Evolutionary conservation across 2,888 invertebrate genomes (phyloP).

Genomic region (Keiferia lycopersicella): DNA sequence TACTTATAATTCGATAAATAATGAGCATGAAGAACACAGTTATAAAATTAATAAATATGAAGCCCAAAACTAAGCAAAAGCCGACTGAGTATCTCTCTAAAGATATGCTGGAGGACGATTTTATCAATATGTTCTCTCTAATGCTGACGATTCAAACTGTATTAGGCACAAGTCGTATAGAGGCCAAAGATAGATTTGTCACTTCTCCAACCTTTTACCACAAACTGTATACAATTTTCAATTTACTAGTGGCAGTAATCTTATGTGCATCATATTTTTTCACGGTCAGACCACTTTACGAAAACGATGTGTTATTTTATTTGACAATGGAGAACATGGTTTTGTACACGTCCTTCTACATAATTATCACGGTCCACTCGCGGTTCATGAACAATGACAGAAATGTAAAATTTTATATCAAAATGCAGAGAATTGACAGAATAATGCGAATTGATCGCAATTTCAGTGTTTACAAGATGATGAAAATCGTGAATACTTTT

Average conservation of each 20-base stretch:
- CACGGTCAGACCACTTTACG: background rate
- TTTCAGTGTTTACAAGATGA: background rate
- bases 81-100: slow-evolving; percentile 50
- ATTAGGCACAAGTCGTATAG: slow-evolving; percentile 52
- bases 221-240: slow-evolving; percentile 44
- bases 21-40: background rate
- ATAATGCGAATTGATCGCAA: background rate
- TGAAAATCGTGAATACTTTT: background rate
- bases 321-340: background rate
- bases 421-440: slow-evolving; percentile 16
- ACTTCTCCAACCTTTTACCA: slow-evolving; percentile 51
- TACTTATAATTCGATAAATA: background rate
- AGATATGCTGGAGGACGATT: slow-evolving; percentile 54
- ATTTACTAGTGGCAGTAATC: background rate
- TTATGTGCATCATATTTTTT: background rate
- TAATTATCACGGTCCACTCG: background rate
- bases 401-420: background rate
- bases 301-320: background rate
- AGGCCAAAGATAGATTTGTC: slow-evolving; percentile 51
- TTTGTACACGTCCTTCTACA: background rate
- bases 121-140: slow-evolving; percentile 43
- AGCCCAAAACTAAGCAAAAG: background rate
- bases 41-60: background rate
- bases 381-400: background rate
- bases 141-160: slow-evolving; percentile 43